Percentiles rank a stretch among this genome's conserved stretches.
Conservation (phyloP, 2,113 vertebrate genomes). For the Dipodomys stephensi region DNA sequence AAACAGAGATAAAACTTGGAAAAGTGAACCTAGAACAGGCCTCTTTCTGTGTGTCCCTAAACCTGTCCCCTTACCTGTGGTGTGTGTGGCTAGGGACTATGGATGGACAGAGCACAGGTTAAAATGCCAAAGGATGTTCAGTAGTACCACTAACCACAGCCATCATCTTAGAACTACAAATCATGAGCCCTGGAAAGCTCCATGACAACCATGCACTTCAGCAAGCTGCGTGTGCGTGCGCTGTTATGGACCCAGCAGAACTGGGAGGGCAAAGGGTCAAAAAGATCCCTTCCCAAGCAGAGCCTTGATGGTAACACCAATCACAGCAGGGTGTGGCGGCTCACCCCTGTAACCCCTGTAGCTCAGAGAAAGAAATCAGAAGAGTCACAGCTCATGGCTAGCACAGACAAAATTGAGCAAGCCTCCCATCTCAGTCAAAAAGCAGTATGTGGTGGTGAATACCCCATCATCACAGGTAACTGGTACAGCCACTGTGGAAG, state of each 20-base stretch:
- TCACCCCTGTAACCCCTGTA: no score
- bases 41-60: no score
- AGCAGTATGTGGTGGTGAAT: no score
- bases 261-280: rapidly evolving
- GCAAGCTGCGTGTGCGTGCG: rapidly evolving
- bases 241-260: background rate
- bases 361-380: no score
- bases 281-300: background rate
- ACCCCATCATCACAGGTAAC: no score
- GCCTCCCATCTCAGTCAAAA: no score
- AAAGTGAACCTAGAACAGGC: background rate
- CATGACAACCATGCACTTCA: no score
- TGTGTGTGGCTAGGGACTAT: no score
- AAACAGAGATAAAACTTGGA: background rate
- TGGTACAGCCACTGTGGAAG: rapidly evolving
- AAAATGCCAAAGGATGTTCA: background rate
- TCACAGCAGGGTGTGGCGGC: no score
- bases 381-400: no score
- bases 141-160: background rate
- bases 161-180: background rate
- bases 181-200: background rate
- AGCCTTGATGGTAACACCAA: background rate
- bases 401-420: no score
- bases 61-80: background rate
- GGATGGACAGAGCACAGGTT: background rate